These are phyloP conservation scores for Watsonalla cultraria DNA, from an alignment of 2,888 invertebrate genomes.

Conservation along the genomic window DNA sequence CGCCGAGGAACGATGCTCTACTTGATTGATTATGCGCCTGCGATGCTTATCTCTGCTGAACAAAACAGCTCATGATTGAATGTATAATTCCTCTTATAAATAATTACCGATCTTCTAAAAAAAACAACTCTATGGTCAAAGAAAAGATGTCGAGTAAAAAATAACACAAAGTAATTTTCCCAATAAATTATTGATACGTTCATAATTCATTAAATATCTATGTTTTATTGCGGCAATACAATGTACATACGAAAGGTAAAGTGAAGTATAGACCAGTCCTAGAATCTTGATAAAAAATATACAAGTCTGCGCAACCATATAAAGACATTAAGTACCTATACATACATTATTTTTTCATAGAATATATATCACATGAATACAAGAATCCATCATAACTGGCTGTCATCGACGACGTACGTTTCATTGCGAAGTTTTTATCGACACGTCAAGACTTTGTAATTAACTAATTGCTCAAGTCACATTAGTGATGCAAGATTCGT, in stretches of 20 bases:
- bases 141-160: conserved; percentile 7
- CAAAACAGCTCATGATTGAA: conserved; percentile 46
- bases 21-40: conserved; percentile 47
- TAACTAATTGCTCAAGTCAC: conserved; percentile 43
- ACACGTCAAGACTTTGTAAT: conserved; percentile 31
- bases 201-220: not conserved
- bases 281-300: not conserved
- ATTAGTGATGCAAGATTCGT: conserved; percentile 44
- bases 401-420: conserved; percentile 17
- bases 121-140: conserved; percentile 12
- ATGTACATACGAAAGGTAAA: not conserved
- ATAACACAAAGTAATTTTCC: conserved; percentile 12
- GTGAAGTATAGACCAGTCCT: not conserved
- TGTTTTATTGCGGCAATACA: not conserved
- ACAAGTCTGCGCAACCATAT: not conserved
- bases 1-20: conserved; percentile 20
- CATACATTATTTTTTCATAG: not conserved
- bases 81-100: conserved; percentile 40
- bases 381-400: conserved; percentile 18
- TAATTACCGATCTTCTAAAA: conserved; percentile 13
- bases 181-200: not conserved
- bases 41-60: conserved; percentile 44
- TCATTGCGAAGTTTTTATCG: conserved; percentile 36
- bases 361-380: conserved; percentile 8
- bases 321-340: not conserved